phyloP scores from a whole-genome alignment of 2,888 invertebrate species.

The Horisme vitalbata region DNA sequence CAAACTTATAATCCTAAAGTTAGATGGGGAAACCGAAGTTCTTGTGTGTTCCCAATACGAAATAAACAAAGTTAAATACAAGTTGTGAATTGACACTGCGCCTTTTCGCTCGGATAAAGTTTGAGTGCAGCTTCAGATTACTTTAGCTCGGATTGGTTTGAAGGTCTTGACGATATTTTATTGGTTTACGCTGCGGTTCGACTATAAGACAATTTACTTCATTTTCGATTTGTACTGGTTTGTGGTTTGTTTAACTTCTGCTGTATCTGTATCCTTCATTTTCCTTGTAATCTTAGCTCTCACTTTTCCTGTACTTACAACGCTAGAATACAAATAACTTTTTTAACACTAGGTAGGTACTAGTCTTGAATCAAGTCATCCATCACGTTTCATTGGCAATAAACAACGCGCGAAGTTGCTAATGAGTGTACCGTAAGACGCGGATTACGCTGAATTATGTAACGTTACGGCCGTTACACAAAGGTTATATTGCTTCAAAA shows the following conservation, averaged over 20 bases:
- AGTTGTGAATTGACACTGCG: constrained; percentile 18
- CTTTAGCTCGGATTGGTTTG: constrained; percentile 16
- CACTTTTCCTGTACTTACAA: too few species aligned
- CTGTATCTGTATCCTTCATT: too few species aligned
- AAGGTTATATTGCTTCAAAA: constrained; percentile 47
- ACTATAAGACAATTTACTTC: constrained; percentile 7
- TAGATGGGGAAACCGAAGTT: constrained; percentile 48
- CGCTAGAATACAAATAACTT: too few species aligned
- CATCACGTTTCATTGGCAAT: constrained; percentile 13
- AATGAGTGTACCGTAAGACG: constrained; percentile 30
- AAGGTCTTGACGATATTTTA: constrained; percentile 14
- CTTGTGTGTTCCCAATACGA: constrained; percentile 28
- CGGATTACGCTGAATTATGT: constrained; percentile 41
- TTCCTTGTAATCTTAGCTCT: too few species aligned
- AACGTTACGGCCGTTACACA: constrained; percentile 44
- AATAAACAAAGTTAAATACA: too few species aligned
- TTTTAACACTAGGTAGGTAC: too few species aligned
- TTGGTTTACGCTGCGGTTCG: constrained; percentile 9
- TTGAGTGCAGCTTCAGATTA: constrained; percentile 21
- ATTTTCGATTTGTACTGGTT: too few species aligned
- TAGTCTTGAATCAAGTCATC: too few species aligned
- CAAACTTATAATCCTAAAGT: constrained; percentile 42
- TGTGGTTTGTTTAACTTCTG: too few species aligned
- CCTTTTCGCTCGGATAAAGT: constrained; percentile 21
- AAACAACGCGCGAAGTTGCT: constrained; percentile 23